Percentiles rank a stretch among this genome's conserved stretches.
Conservation (phyloP, 2,113 vertebrate genomes). For the Chlamydotis undulata region DNA sequence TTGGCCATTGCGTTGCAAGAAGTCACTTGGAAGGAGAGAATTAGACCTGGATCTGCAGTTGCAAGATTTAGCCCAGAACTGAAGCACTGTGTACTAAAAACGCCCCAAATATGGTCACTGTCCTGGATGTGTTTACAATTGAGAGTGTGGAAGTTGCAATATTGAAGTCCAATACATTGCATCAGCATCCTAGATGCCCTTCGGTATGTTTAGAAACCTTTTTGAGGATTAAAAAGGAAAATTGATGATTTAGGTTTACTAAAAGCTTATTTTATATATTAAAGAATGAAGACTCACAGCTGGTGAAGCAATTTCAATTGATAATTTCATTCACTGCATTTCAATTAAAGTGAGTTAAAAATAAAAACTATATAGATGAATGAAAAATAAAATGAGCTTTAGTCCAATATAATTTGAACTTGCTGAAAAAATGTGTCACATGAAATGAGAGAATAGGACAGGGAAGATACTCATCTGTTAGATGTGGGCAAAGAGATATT, state of each 20-base stretch:
- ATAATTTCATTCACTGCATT: slow-evolving; percentile 43
- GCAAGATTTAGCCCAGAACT: background rate
- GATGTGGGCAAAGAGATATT: background rate
- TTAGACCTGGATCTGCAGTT: background rate
- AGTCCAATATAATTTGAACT: slow-evolving; percentile 7
- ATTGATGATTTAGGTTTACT: background rate
- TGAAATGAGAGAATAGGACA: background rate
- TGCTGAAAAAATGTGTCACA: background rate
- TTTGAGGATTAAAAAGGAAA: background rate
- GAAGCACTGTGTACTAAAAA: background rate
- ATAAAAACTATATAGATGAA: slow-evolving; percentile 43
- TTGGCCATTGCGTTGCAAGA: background rate
- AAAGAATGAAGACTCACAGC: slow-evolving; percentile 28
- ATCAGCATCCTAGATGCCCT: background rate
- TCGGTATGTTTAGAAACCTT: background rate
- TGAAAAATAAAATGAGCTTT: slow-evolving; percentile 51
- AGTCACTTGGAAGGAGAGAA: background rate
- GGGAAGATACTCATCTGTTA: background rate
- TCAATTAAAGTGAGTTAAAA: slow-evolving; percentile 57
- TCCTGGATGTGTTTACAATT: background rate
- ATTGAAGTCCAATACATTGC: background rate
- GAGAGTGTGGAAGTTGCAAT: background rate
- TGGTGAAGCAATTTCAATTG: slow-evolving; percentile 55
- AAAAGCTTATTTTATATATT: slow-evolving; percentile 6
- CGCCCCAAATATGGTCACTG: background rate